phyloP scores from a whole-genome alignment of 1,140 invertebrate species.

The Trichomalopsis sarcophagae region DNA sequence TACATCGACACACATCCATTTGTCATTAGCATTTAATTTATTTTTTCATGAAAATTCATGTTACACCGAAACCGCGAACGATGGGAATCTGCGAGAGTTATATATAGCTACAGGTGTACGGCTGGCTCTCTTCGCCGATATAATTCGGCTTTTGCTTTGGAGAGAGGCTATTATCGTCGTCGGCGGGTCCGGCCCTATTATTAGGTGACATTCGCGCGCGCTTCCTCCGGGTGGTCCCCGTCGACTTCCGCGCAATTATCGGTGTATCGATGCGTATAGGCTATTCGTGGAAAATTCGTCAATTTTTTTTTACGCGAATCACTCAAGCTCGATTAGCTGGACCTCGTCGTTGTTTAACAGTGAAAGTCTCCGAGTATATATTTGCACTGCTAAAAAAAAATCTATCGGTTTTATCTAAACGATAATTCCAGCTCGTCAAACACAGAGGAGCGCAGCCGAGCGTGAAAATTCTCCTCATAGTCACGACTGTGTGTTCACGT shows the following conservation, averaged over 20 bases:
- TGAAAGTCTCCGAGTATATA: too few species aligned
- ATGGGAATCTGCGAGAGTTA: background rate
- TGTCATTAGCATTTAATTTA: background rate
- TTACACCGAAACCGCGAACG: background rate
- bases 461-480: background rate
- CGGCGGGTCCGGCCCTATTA: background rate
- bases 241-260: slow-evolving; percentile 3
- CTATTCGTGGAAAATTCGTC: background rate
- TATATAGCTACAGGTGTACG: background rate
- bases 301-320: too few species aligned
- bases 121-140: background rate
- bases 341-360: too few species aligned
- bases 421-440: too few species aligned
- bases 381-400: too few species aligned
- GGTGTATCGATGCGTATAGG: background rate
- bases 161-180: background rate
- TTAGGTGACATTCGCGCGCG: background rate
- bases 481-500: background rate
- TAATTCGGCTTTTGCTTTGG: slow-evolving; percentile 7
- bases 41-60: too few species aligned
- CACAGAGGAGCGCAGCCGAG: too few species aligned
- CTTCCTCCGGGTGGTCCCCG: background rate
- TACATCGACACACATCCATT: background rate
- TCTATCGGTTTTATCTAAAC: too few species aligned
- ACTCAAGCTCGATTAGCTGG: too few species aligned